Base-by-base conservation (phyloP, 2,797 vertebrate genomes). In the Periophthalmus magnuspinnatus region DNA sequence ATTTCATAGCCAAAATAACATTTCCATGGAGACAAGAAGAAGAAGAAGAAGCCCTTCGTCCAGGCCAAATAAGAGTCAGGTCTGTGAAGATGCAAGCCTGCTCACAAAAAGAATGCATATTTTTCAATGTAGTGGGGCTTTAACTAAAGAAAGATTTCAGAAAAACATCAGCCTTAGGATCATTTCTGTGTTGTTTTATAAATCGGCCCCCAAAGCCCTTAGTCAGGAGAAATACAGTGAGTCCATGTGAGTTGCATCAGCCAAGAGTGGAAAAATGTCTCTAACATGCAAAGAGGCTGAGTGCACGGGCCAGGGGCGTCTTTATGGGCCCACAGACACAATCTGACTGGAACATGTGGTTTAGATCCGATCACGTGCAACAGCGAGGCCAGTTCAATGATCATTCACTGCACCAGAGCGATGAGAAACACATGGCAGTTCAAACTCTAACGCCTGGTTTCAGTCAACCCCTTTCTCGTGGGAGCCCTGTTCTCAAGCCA, bases 281-380 rank as follows among this genome's bases (percentile, higher is more conserved):
- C 76, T 81, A 88, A 86, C 76, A 75, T 84, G 84, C 84, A 83
- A 77, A 86, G 81, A 81, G 71, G 70, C 80, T 81, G 64, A 71
- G 74, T 64, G 81, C 17, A 19, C 13, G 24, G 84, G 79, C 80
- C 81, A 67, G 75, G 68, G 62, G 69, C 76, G 45, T 81, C 74
- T 85, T 86, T 87, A 86, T 65, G 67, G 81, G 76, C 77, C 81
- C 83, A 79, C 77, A 82, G 84, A 90, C 85, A 86, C 81, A 84
- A 78, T 87, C 70, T 5, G 79, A 74, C 77, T 76, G 83, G 76
- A 89, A 84, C 92, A 93, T 91, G 84, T 91, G 92, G 85, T 92
- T 90, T 86, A 80, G 77, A 92, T 92, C 78, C 52, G 72, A 90
- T 89, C 89, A 87, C 83, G 86, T 92, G 87, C 77, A 67, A 78